Base-by-base conservation (phyloP, 2,113 vertebrate genomes). In the Cnemophilus loriae region DNA sequence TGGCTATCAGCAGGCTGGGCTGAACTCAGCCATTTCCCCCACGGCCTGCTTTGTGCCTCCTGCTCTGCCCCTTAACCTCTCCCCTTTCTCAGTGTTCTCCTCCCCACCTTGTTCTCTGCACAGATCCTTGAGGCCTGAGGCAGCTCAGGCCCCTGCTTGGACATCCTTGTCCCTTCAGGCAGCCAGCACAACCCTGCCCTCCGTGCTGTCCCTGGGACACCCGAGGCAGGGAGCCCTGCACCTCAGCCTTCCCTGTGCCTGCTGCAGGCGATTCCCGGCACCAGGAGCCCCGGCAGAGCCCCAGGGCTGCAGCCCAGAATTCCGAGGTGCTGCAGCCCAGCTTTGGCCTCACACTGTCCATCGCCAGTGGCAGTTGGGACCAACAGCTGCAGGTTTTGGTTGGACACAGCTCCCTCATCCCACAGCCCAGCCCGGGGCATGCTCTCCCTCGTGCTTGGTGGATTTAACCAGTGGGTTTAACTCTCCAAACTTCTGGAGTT, bases 51-150 rank as follows among this genome's bases (percentile, higher is more conserved):
- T 14, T 24, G 11, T 56, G 65, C 56, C 65, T 68, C 63, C 55
- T 46, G 47, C 83, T 56, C 79, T 84, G 53, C 87, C 53, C 71
- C 27, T 65, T 85, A 83, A 93, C 75, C 90, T 89, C 53, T 47
- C 8, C 0, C 23, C 23, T 39, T n/a, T 61, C 53, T 89, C 60
- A 35, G 33, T 4, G 2, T 22, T 80, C 49, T 69, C 55, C 55
- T 83, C 71, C 32, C 49, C 65, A 11, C 28, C 37, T 12, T 23
- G 37, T 4, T 59, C 68, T 50, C 33, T 67, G 68, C 21, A 5
- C n/a, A n/a, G 56, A 21, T 16, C 74, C 1, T 0, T 13, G 47
- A 55, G 63, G 44, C 22, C 8, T 1, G 27, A 24, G 53, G 67
- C 8, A 8, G n/a, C 67, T 32, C 15, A 53, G 35, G 37, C 16